Evolutionary conservation across 2,113 vertebrate genomes (phyloP).

Genomic region (Callithrix jacchus): DNA sequence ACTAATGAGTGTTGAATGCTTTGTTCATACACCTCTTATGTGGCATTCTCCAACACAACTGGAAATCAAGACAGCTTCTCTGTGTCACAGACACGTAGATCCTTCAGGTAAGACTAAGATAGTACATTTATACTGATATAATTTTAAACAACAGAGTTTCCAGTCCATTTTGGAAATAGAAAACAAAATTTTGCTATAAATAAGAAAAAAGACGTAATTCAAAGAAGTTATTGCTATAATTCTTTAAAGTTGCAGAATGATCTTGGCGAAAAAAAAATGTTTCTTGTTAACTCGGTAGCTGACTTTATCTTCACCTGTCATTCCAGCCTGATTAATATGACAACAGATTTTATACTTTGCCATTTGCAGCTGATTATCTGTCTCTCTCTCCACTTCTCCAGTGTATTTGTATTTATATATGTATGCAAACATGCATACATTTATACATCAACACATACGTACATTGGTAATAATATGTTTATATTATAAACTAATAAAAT

Average conservation of each 20-base stretch:
- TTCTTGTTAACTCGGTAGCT: neutral
- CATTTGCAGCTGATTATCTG: neutral
- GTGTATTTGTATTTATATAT: neutral
- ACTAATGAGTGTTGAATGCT: neutral
- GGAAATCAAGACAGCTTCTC: neutral
- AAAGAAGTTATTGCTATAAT: neutral
- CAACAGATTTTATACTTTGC: neutral
- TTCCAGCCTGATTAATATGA: neutral
- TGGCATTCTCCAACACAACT: neutral
- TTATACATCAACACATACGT: neutral
- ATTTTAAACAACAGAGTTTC: constrained; percentile 41
- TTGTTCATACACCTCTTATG: neutral
- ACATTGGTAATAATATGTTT: neutral
- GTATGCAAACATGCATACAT: neutral
- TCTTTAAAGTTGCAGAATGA: neutral
- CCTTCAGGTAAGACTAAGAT: neutral
- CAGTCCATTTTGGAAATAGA: neutral
- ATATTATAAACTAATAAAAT: neutral
- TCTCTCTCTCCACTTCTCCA: neutral
- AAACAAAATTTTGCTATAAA: neutral
- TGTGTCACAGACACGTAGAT: constrained; percentile 1
- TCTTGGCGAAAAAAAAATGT: neutral
- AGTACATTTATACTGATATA: neutral
- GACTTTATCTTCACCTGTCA: neutral
- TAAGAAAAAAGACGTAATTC: neutral